These are phyloP conservation scores for Ophonus ardosiacus DNA, from an alignment of 2,888 invertebrate genomes.

Conservation along the genomic window DNA sequence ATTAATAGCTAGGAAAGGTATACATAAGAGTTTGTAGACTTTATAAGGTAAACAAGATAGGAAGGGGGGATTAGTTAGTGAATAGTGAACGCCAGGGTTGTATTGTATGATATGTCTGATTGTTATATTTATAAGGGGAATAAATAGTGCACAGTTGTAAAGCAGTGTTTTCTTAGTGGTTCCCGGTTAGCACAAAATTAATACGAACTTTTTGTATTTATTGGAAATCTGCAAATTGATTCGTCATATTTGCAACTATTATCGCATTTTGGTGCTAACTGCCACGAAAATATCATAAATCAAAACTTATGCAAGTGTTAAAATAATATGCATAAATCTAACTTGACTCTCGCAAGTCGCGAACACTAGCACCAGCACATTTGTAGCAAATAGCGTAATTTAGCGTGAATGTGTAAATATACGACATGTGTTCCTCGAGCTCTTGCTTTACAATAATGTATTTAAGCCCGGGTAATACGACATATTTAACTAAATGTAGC, in stretches of 20 bases:
- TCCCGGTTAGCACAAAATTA: too few species aligned
- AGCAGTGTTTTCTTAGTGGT: too few species aligned
- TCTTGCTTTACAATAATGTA: slow-evolving; percentile 5
- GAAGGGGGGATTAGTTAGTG: too few species aligned
- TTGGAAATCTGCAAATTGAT: too few species aligned
- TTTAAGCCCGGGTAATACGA: slow-evolving; percentile 29
- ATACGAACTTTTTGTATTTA: too few species aligned
- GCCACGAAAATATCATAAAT: not conserved
- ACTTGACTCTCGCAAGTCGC: not conserved
- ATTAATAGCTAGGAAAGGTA: too few species aligned
- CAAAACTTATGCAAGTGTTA: not conserved
- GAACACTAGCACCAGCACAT: not conserved
- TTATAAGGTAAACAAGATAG: too few species aligned
- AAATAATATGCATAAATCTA: not conserved
- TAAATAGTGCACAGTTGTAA: too few species aligned
- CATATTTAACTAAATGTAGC: slow-evolving; percentile 48
- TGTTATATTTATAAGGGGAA: too few species aligned
- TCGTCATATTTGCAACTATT: not conserved
- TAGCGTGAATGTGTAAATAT: slow-evolving; percentile 42
- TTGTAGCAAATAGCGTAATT: slow-evolving; percentile 28
- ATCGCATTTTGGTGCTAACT: not conserved
- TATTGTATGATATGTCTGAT: too few species aligned
- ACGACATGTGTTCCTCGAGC: slow-evolving; percentile 28
- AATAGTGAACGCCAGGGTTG: too few species aligned
- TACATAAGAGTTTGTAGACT: too few species aligned